These are phyloP conservation scores for Drosophila meridionalis DNA, from an alignment of 2,888 invertebrate genomes.

Conservation along the genomic window DNA sequence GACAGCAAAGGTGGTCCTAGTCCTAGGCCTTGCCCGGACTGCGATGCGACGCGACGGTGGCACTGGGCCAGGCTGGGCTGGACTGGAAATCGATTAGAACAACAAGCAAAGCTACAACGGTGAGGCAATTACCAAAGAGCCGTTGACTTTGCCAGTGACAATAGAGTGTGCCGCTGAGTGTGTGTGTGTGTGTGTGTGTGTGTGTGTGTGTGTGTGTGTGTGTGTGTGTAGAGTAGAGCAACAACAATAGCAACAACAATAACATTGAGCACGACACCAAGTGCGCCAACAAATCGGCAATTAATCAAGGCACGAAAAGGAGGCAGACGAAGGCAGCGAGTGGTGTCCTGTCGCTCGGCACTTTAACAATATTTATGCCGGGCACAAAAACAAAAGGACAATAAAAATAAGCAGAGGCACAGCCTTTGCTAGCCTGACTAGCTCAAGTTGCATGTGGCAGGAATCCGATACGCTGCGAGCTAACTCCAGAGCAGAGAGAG, in stretches of 20 bases:
- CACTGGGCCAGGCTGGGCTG: slow-evolving; percentile 20
- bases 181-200: slow-evolving; percentile 5
- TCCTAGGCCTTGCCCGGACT: background rate
- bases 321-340: slow-evolving; percentile 16
- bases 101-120: slow-evolving; percentile 76
- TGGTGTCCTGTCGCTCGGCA: slow-evolving; percentile 63
- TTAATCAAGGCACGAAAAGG: slow-evolving; percentile 67
- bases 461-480: slow-evolving; percentile 43
- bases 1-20: slow-evolving; percentile 32
- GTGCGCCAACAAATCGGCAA: slow-evolving; percentile 79
- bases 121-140: slow-evolving; percentile 77
- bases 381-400: slow-evolving; percentile 55
- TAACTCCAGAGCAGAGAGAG: slow-evolving; percentile 1
- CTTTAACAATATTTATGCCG: slow-evolving; percentile 74
- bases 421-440: slow-evolving; percentile 26
- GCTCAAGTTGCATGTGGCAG: slow-evolving; percentile 60
- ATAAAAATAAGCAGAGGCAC: slow-evolving; percentile 38
- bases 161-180: slow-evolving; percentile 41
- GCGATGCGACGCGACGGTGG: background rate
- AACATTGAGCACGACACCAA: slow-evolving; percentile 56
- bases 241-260: slow-evolving; percentile 16
- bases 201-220: background rate
- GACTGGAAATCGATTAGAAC: slow-evolving; percentile 76
- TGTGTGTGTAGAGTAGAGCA: slow-evolving; percentile 8
- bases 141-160: slow-evolving; percentile 67